These are phyloP conservation scores for Cynoglossus semilaevis DNA, from an alignment of 2,113 vertebrate species.

Conservation along the genomic window DNA sequence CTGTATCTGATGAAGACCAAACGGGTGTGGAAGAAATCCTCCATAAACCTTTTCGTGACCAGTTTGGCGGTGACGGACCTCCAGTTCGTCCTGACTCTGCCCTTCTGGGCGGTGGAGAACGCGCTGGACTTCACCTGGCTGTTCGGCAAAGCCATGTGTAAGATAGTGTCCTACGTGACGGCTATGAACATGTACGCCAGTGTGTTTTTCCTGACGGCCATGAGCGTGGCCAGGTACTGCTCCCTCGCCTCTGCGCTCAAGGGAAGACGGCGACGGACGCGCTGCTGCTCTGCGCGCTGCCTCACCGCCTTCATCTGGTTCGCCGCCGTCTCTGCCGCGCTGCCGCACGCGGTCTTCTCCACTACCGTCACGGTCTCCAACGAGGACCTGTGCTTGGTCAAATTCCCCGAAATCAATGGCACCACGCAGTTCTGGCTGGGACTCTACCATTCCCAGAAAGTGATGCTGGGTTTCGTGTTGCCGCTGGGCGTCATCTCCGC, in stretches of 20 bases:
- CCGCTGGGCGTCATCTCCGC: slow-evolving; percentile 83
- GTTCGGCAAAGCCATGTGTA: slow-evolving; percentile 93
- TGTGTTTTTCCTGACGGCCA: slow-evolving; percentile 97
- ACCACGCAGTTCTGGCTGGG: slow-evolving; percentile 89
- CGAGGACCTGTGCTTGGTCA: slow-evolving; percentile 90
- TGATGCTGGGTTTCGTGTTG: slow-evolving; percentile 88
- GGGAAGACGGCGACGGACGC: slow-evolving; percentile 65
- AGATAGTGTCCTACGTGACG: slow-evolving; percentile 89
- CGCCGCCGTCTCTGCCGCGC: slow-evolving; percentile 80
- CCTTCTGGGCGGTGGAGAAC: slow-evolving; percentile 96
- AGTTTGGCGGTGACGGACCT: slow-evolving; percentile 92
- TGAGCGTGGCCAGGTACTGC: slow-evolving; percentile 90
- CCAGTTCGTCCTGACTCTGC: slow-evolving; percentile 93
- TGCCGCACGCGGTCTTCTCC: slow-evolving; percentile 91
- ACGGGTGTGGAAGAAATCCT: slow-evolving; percentile 90
- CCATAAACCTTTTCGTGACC: slow-evolving; percentile 93
- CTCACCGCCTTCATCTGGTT: slow-evolving; percentile 84
- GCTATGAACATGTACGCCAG: slow-evolving; percentile 98
- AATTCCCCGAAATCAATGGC: slow-evolving; percentile 82
- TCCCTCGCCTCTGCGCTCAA: slow-evolving; percentile 88
- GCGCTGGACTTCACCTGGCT: slow-evolving; percentile 93
- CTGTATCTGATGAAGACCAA: slow-evolving; percentile 91
- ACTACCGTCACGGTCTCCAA: slow-evolving; percentile 83
- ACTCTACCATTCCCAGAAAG: slow-evolving; percentile 91
- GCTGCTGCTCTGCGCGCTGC: slow-evolving; percentile 78